A percentile compares a stretch with the other conserved stretches of the same genome.
Conservation (phyloP, 2,113 vertebrate genomes). For the Indicator maculatus region DNA sequence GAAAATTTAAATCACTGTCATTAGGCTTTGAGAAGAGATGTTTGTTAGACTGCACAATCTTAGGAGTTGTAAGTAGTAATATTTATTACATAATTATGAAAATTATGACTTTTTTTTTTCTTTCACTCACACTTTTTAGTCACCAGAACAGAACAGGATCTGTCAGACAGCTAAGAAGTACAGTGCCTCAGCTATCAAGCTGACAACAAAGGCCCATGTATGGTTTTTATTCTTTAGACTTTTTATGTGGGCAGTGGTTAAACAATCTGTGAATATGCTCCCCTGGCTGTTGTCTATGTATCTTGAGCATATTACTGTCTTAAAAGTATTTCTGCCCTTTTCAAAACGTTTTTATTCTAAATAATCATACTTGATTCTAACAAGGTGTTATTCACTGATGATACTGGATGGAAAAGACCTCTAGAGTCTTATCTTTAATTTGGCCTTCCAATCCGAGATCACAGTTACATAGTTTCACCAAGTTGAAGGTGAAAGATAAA, state of each 20-base stretch:
- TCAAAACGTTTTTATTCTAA: neutral
- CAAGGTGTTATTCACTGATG: neutral
- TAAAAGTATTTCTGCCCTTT: neutral
- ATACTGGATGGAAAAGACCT: neutral
- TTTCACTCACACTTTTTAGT: neutral
- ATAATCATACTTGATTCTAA: neutral
- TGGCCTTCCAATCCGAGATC: neutral
- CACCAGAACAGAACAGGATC: neutral
- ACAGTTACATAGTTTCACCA: neutral
- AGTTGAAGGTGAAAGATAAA: neutral
- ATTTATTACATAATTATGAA: neutral
- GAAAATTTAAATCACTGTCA: neutral
- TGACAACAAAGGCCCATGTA: neutral
- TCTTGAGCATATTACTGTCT: neutral
- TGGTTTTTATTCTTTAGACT: neutral
- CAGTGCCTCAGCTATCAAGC: neutral
- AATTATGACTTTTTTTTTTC: neutral
- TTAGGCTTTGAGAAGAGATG: neutral
- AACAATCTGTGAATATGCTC: neutral
- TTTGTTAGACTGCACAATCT: neutral
- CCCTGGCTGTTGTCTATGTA: neutral
- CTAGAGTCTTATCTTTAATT: neutral
- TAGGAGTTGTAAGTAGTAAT: neutral
- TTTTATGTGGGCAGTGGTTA: neutral
- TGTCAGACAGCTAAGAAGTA: neutral